Base-by-base conservation (phyloP, 2,888 invertebrate genomes). In the Xestobium rufovillosum region DNA sequence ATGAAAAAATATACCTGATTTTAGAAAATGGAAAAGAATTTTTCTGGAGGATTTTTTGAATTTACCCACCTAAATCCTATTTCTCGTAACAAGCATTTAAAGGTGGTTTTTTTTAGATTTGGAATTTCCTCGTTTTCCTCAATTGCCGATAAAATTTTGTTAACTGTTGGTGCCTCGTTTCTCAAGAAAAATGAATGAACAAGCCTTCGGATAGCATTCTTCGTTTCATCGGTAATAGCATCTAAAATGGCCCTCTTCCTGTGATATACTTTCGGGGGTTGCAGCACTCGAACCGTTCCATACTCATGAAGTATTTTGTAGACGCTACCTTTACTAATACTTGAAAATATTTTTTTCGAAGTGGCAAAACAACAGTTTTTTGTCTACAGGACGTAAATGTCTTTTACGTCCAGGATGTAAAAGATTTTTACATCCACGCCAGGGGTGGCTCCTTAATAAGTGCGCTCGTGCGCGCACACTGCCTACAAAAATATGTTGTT, bases 161-260 rank as follows among this genome's bases (percentile, higher is more conserved):
- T n/a, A 6, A 19, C 23, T 8, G 23, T 19, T 19, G 23, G 23
- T 19, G 23, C 23, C n/a, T 19, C 23, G n/a, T 19, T 19, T 19
- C 23, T 19, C n/a, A 19, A 19, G 23, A 19, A 19, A 19, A 19
- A 19, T 19, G 23, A 19, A 19, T 19, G 23, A 19, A 19, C 23
- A 19, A 19, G 6, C n/a, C n/a, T 19, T 19, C 23, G 6, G 6
- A 19, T 19, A 8, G 6, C 23, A 19, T 19, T 19, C 23, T 19
- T 19, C 6, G 6, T n/a, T n/a, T n/a, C 6, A 8, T 19, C 23
- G n/a, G 6, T 19, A 19, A 19, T n/a, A n/a, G 6, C n/a, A n/a
- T 19, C 23, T n/a, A 19, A 19, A 19, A 19, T n/a, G n/a, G n/a
- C 6, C n/a, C 23, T 19, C 6, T 6, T n/a, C 23, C 23, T 6